Conservation (phyloP, 1,140 invertebrate genomes). For the Elymnias hypermnestra region DNA sequence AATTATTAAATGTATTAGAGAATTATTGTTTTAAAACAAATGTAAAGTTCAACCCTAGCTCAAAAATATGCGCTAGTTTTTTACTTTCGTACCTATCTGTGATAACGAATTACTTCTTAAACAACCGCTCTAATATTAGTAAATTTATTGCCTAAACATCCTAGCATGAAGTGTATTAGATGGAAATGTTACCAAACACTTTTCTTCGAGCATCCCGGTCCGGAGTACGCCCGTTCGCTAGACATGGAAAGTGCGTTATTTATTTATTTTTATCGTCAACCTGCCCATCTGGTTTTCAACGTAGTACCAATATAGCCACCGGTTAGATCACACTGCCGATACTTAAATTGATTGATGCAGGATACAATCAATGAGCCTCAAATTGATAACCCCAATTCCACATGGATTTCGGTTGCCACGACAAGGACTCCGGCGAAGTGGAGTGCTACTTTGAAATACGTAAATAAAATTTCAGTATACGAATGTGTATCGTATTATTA, state of each 20-base stretch:
- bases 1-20: too few relatives aligned
- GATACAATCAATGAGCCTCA: conserved; percentile 41
- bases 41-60: background rate
- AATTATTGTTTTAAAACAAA: too few relatives aligned
- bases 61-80: background rate
- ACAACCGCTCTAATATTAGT: conserved; percentile 26
- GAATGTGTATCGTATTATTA: conserved; percentile 46
- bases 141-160: conserved; percentile 45
- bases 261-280: conserved; percentile 60
- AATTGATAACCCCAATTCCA: conserved; percentile 28
- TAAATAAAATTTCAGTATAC: conserved; percentile 66
- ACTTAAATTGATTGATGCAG: conserved; percentile 39
- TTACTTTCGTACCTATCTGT: background rate
- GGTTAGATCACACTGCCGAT: conserved; percentile 47
- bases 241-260: conserved; percentile 69
- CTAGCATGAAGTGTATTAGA: conserved; percentile 28
- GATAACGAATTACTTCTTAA: conserved; percentile 9
- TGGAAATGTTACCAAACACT: conserved; percentile 33
- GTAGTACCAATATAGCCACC: conserved; percentile 63
- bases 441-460: conserved; percentile 76
- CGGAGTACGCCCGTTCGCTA: conserved; percentile 45
- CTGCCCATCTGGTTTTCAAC: conserved; percentile 43
- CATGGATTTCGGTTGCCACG: conserved; percentile 74
- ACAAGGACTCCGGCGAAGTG: conserved; percentile 73
- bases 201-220: conserved; percentile 38